phyloP scores from a whole-genome alignment of 1,140 invertebrate genomes.

The Cydia splendana region DNA sequence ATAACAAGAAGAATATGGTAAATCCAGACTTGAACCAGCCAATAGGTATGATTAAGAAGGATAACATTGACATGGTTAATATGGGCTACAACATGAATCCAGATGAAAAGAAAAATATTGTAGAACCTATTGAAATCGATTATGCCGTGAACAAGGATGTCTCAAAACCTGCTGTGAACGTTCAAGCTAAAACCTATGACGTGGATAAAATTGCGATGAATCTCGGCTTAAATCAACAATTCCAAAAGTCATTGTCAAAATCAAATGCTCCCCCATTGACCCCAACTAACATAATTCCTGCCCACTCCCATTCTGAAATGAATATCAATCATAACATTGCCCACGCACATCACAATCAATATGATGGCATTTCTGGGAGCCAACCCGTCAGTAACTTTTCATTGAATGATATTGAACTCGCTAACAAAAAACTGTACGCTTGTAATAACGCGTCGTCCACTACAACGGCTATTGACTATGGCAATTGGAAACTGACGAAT shows the following conservation, averaged over 20 bases:
- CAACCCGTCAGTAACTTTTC: conserved; percentile 63
- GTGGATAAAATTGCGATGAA: conserved; percentile 68
- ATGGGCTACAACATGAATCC: conserved; percentile 70
- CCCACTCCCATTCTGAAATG: conserved; percentile 60
- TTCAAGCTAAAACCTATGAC: conserved; percentile 61
- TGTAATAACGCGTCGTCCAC: conserved; percentile 49
- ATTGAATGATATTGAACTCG: conserved; percentile 67
- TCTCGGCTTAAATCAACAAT: conserved; percentile 61
- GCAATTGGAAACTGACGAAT: conserved; percentile 69
- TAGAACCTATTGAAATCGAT: conserved; percentile 53
- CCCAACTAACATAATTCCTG: conserved; percentile 59
- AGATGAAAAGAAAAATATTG: conserved; percentile 54
- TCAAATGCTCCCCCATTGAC: conserved; percentile 46
- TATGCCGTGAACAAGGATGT: conserved; percentile 46
- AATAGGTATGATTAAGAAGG: conserved; percentile 56
- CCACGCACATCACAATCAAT: conserved; percentile 64
- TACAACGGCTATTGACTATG: conserved; percentile 61
- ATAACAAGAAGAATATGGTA: conserved; percentile 47
- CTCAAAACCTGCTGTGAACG: conserved; percentile 47
- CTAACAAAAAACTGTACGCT: conserved; percentile 70
- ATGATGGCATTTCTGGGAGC: conserved; percentile 51
- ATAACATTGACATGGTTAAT: conserved; percentile 75
- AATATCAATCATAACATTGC: conserved; percentile 59
- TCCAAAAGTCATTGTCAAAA: conserved; percentile 57
- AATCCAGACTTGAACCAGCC: conserved; percentile 52